These are phyloP conservation scores for Ecliptopera silaceata DNA, from an alignment of 2,888 invertebrate species.

Conservation along the genomic window DNA sequence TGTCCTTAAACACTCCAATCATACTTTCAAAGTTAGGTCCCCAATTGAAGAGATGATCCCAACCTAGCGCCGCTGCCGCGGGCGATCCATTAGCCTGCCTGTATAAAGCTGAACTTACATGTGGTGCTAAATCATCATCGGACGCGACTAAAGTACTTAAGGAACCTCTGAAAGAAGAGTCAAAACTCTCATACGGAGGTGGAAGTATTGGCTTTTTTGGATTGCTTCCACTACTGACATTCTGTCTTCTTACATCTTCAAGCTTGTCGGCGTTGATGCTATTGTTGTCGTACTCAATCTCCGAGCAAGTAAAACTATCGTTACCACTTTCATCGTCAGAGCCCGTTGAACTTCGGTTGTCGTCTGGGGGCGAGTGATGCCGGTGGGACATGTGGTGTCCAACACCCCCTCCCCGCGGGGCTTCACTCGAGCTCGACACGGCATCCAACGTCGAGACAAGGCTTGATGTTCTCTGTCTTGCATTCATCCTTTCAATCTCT, in stretches of 20 bases:
- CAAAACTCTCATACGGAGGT: conserved; percentile 94
- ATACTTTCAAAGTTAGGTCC: conserved; percentile 97
- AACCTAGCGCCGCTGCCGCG: conserved; percentile 91
- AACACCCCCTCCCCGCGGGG: conserved; percentile 86
- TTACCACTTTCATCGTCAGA: conserved; percentile 97
- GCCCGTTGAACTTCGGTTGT: conserved; percentile 89
- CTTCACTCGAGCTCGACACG: conserved; percentile 95
- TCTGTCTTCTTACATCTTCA: conserved; percentile 84
- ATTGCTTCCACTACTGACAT: conserved; percentile 78
- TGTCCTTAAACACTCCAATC: conserved; percentile 98
- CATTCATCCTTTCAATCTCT: conserved; percentile 95
- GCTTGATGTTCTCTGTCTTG: conserved; percentile 93
- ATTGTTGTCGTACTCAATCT: conserved; percentile 97
- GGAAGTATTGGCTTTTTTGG: conserved; percentile 87
- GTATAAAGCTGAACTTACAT: conserved; percentile 90
- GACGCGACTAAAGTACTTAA: conserved; percentile 96
- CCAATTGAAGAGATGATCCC: conserved; percentile 98
- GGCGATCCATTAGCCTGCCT: conserved; percentile 91
- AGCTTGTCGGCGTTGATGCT: conserved; percentile 91
- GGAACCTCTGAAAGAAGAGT: conserved; percentile 96
- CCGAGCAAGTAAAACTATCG: conserved; percentile 98
- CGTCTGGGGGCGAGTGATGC: conserved; percentile 88
- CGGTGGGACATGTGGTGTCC: conserved; percentile 88
- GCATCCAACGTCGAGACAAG: conserved; percentile 96
- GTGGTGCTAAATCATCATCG: conserved; percentile 94